phyloP scores from a whole-genome alignment of 2,113 vertebrate genomes.

The Atlantisia rogersi region DNA sequence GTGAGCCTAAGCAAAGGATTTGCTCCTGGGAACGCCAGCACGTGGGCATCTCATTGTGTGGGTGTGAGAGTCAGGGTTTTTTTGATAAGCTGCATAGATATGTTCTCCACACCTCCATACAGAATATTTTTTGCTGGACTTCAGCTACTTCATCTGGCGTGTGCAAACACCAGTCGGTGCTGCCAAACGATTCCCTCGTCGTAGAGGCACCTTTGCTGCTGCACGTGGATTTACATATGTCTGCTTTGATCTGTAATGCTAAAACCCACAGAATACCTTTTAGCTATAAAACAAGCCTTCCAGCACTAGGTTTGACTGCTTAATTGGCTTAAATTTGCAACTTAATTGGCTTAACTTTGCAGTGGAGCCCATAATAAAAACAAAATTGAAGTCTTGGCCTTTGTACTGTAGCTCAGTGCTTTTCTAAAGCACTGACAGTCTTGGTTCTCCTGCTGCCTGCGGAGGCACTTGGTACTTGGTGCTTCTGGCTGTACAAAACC shows the following conservation, averaged over 20 bases:
- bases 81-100: not conserved
- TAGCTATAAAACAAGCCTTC: constrained; percentile 18
- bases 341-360: not conserved
- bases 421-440: not conserved
- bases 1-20: not conserved
- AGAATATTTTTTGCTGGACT: not conserved
- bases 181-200: not conserved
- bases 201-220: not conserved
- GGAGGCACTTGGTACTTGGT: not conserved
- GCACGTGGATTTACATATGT: not conserved
- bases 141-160: not conserved
- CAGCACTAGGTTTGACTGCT: not conserved
- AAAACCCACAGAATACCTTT: constrained; percentile 4
- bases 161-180: not conserved
- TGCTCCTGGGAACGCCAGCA: not conserved
- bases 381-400: not conserved
- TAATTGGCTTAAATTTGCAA: constrained; percentile 14
- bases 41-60: accelerated
- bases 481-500: not conserved
- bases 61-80: no score
- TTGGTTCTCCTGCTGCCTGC: not conserved
- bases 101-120: not conserved
- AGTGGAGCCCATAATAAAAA: not conserved
- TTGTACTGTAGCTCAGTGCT: not conserved
- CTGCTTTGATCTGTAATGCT: constrained; percentile 16